Conservation (phyloP, 2,888 invertebrate species). For the Rhagonycha lutea region DNA sequence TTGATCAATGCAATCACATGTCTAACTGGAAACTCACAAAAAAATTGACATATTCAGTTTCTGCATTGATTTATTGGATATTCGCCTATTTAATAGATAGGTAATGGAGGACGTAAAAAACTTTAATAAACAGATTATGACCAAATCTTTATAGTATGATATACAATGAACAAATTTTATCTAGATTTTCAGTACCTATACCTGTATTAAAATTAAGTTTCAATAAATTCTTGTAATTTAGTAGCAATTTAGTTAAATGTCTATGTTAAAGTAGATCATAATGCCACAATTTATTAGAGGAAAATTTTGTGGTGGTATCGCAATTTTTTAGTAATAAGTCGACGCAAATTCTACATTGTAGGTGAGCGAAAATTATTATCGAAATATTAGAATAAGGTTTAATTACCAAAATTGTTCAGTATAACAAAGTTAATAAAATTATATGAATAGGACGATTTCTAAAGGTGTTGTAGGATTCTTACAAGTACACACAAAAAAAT, state of each 20-base stretch:
- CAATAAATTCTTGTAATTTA: neutral
- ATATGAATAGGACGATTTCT: neutral
- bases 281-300: neutral
- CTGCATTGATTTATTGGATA: too few species aligned
- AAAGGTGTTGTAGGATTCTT: neutral
- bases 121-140: too few species aligned
- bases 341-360: neutral
- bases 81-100: too few species aligned
- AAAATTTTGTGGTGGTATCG: neutral
- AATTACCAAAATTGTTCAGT: neutral
- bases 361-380: neutral
- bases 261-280: neutral
- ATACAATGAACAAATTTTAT: too few species aligned
- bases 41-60: too few species aligned
- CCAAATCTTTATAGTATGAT: too few species aligned
- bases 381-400: neutral
- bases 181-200: too few species aligned
- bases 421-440: neutral
- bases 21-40: too few species aligned
- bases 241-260: neutral
- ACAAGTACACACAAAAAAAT: too few species aligned
- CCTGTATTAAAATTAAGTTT: neutral
- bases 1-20: too few species aligned
- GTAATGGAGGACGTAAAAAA: too few species aligned
- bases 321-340: neutral